Evolutionary conservation across 2,888 invertebrate genomes (phyloP), one percentile per base, ranked within the genome.

Genomic region (Perizoma affinitatum): DNA sequence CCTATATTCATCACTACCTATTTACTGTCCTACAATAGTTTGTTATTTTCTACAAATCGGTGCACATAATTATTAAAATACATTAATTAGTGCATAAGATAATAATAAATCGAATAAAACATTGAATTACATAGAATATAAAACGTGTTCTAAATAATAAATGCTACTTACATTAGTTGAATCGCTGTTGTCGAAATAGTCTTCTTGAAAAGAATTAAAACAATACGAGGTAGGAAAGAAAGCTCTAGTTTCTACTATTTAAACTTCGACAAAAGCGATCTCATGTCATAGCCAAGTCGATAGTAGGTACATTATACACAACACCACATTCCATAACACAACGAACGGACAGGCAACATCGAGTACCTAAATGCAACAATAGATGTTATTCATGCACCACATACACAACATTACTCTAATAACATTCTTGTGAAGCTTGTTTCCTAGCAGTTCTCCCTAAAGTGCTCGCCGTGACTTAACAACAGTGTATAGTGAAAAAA

Each of bases 341-440:
- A 74, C 65, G 73, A 71, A 66, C 36, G 68, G 71, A 77, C 71
- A 75, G 69, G 78, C 79, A 74, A 81, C 82, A 81, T 68, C 69
- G 65, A 80, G 71, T 71, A 62, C 22, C 22, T 71, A 78, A 75
- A 76, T 51, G 58, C 74, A 83, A 76, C 79, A 76, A 89, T 88
- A 92, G 92, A 92, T 92, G 92, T 92, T 92, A 92, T 92, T 92
- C 92, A 90, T 92, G 92, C 92, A 92, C 92, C 91, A 89, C 86
- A 77, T 74, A 79, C 75, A 84, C 80, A 79, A 82, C 71, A 73
- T 3, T 43, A 22, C 43, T 35, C 42, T 54, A 48, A 58, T 62
- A 64, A 61, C 59, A 67, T 56, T 66, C 65, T 60, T 66, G 52
- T 63, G 46, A 78, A 75, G 75, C 75, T 78, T 77, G 72, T 73